Percentiles rank a stretch among this genome's conserved stretches.
These are phyloP conservation scores for Parapristionchus giblindavisi DNA, from an alignment of 2,888 invertebrate genomes.

Conservation along the genomic window DNA sequence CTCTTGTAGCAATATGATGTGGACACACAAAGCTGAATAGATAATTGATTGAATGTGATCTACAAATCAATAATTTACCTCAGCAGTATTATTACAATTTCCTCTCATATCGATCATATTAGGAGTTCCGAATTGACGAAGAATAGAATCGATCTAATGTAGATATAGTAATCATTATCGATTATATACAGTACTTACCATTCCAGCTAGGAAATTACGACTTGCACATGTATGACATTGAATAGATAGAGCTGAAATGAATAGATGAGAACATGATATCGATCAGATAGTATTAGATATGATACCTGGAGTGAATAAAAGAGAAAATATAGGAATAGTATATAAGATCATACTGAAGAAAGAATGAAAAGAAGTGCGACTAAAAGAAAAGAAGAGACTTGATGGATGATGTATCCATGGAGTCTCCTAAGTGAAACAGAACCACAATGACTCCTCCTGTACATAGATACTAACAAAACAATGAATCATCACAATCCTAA, in stretches of 20 bases:
- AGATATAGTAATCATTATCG: not conserved
- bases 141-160: not conserved
- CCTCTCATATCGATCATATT: not conserved
- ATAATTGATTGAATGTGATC: not conserved
- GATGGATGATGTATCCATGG: no score
- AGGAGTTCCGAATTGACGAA: not conserved
- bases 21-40: slow-evolving; percentile 2
- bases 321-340: no score
- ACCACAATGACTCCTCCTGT: no score
- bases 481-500: no score
- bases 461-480: no score
- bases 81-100: slow-evolving; percentile 7
- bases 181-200: not conserved
- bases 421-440: no score
- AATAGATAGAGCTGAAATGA: not conserved
- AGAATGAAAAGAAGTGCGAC: no score
- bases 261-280: no score
- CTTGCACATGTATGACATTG: slow-evolving; percentile 3
- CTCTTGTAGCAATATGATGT: slow-evolving; percentile 10
- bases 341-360: no score
- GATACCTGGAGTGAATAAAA: no score
- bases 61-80: not conserved
- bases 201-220: not conserved
- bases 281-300: no score
- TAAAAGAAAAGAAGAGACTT: no score